phyloP scores from a whole-genome alignment of 1,140 invertebrate species.

The Euborellia annulipes region DNA sequence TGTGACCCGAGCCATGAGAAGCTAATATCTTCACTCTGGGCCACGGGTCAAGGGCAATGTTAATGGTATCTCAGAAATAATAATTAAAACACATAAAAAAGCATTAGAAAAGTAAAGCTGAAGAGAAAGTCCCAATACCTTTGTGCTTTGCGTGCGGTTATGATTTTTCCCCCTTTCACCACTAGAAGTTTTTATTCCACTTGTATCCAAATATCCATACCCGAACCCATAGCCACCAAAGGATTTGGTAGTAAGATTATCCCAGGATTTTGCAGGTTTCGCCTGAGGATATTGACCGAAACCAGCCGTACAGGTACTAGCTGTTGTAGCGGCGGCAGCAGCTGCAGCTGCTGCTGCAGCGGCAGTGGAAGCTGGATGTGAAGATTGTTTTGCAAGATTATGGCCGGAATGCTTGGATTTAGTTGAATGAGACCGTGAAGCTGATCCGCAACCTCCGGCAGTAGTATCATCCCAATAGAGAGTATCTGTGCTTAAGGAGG shows the following conservation, averaged over 20 bases:
- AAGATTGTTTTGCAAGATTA: constrained; percentile 20
- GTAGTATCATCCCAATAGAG: constrained; percentile 56
- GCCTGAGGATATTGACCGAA: constrained; percentile 30
- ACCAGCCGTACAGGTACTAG: neutral
- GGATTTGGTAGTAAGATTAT: constrained; percentile 66
- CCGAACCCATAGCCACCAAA: constrained; percentile 70
- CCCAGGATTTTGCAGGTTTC: constrained; percentile 68
- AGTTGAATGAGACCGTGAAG: constrained; percentile 17
- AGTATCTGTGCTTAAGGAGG: constrained; percentile 66
- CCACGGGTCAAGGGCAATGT: too few relatives aligned
- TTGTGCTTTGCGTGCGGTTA: constrained; percentile 20
- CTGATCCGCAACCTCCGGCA: constrained; percentile 23
- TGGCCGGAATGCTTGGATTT: neutral
- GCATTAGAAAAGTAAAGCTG: too few relatives aligned
- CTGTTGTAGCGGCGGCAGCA: constrained; percentile 34
- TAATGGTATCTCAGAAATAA: too few relatives aligned
- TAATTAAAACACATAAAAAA: too few relatives aligned
- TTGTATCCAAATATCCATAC: constrained; percentile 61
- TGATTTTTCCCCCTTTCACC: constrained; percentile 1
- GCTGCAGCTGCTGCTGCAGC: constrained; percentile 29
- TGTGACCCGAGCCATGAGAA: too few relatives aligned
- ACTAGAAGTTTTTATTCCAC: constrained; percentile 28
- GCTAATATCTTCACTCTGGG: too few relatives aligned
- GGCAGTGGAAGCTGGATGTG: constrained; percentile 24
- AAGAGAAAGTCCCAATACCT: constrained; percentile 15